phyloP scores from a whole-genome alignment of 2,888 invertebrate genomes.

The Amorpha juglandis region DNA sequence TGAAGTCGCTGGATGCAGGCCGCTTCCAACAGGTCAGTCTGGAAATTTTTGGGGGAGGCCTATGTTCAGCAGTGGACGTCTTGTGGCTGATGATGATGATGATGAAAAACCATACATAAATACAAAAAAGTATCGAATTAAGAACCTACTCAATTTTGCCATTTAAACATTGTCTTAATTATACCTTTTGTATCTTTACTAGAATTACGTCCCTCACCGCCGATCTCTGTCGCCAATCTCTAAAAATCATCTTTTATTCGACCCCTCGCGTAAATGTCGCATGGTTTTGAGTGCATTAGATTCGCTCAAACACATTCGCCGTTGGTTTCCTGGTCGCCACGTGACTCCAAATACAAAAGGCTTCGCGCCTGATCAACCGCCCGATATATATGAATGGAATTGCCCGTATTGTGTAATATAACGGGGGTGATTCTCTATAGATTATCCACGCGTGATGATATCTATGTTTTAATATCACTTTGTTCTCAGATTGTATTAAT shows the following conservation, averaged over 20 bases:
- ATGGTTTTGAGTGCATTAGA: conserved; percentile 82
- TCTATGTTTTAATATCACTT: conserved; percentile 35
- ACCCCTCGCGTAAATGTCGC: conserved; percentile 59
- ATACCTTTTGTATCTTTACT: background rate
- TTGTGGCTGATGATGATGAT: no score
- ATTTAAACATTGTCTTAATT: background rate
- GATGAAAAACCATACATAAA: no score
- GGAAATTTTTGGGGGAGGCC: no score
- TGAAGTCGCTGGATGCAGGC: no score
- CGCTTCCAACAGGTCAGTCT: no score
- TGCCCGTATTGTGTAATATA: conserved; percentile 77
- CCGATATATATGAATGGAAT: conserved; percentile 78
- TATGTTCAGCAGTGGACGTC: no score
- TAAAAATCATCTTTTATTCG: conserved; percentile 29
- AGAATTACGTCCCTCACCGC: conserved; percentile 19
- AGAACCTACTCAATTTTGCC: no score
- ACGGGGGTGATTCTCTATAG: conserved; percentile 53
- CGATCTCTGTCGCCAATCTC: conserved; percentile 15
- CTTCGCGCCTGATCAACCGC: conserved; percentile 78
- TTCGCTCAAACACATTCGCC: conserved; percentile 76
- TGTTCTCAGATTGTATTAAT: conserved; percentile 20
- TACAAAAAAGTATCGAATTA: no score
- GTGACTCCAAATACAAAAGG: conserved; percentile 80
- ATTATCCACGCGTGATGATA: conserved; percentile 45
- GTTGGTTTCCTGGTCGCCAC: conserved; percentile 80